Base-by-base conservation (phyloP, 1,140 invertebrate species). In the Pseudomyrmex dendroicus region DNA sequence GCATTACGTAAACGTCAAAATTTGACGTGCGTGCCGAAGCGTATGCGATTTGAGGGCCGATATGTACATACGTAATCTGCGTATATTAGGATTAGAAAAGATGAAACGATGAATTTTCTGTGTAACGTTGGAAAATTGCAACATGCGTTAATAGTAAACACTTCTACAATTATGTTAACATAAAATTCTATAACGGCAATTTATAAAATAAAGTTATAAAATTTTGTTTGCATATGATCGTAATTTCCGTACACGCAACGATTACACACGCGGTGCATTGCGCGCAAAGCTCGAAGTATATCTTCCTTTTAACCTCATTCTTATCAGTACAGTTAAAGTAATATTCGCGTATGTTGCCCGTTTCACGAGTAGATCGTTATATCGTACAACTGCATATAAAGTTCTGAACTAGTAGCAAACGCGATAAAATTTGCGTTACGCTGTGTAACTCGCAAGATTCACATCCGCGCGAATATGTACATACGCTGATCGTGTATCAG, bases 291-390 rank as follows among this genome's bases (percentile, higher is more conserved):
- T 54, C 61, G 46, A 22, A 46, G 44, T 44, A 63, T 63, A 77
- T 17, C 48, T 50, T 73, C 67, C 68, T 82, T 82, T 82, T 73
- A 62, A 73, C 73, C 22, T 73, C 56, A 59, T 73, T 70, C 44
- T 82, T 82, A 82, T 82, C 67, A 52, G 35, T 7, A 63, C 57
- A 44, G 73, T 73, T 61, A 73, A 44, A 80, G 44, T 80, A 72
- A 72, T 50, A 80, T 48, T n/a, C 67, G 54, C 68, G 61, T 73
- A 56, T 17, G 20, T n/a, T 80, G 67, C 67, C 20, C 50, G 77
- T 73, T 82, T 12, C 22, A 50, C 20, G 67, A 73, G 77, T 56
- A 61, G 44, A 63, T 52, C 76, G 50, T 67, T 80, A 78, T 35
- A 50, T 35, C 17, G 57, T 50, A 35, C 35, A 35, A 35, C 25